A percentile compares a stretch with the other conserved stretches of the same genome.
Evolutionary conservation across 2,888 invertebrate species (phyloP).

Genomic region (Agonopterix alstromeriana): DNA sequence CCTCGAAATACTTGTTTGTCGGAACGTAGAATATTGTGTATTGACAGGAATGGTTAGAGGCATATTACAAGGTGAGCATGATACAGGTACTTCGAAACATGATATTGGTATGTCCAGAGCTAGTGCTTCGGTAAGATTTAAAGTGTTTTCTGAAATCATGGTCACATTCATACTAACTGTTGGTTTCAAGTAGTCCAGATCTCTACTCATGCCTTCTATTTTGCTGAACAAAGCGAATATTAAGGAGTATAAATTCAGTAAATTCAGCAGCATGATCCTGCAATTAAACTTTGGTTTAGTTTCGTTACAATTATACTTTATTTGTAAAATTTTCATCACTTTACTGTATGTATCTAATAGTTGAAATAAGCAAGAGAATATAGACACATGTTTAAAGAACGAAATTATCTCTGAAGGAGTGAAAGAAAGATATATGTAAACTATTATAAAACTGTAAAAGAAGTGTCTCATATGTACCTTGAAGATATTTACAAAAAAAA

Average conservation of each 20-base stretch:
- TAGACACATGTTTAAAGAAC: no score
- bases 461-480: no score
- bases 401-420: neutral
- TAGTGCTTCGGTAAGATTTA: conserved; percentile 31
- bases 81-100: conserved; percentile 42
- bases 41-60: conserved; percentile 9
- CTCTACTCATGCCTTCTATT: conserved; percentile 84
- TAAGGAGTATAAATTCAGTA: conserved; percentile 95
- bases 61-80: conserved; percentile 45
- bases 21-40: neutral
- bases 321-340: no score
- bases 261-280: conserved; percentile 96
- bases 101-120: conserved; percentile 22
- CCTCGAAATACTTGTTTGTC: neutral
- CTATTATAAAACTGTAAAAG: no score
- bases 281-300: conserved; percentile 31
- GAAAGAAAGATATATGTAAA: no score
- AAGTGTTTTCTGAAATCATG: conserved; percentile 23
- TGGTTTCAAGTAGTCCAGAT: conserved; percentile 74
- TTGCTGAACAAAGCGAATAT: conserved; percentile 95
- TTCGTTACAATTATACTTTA: no score
- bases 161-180: conserved; percentile 43
- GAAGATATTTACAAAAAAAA: no score
- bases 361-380: neutral
- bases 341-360: neutral